Percentiles rank a stretch among this genome's conserved stretches.
Evolutionary conservation across 2,797 vertebrate species (phyloP).

Genomic region (Crocodylus rhombifer): DNA sequence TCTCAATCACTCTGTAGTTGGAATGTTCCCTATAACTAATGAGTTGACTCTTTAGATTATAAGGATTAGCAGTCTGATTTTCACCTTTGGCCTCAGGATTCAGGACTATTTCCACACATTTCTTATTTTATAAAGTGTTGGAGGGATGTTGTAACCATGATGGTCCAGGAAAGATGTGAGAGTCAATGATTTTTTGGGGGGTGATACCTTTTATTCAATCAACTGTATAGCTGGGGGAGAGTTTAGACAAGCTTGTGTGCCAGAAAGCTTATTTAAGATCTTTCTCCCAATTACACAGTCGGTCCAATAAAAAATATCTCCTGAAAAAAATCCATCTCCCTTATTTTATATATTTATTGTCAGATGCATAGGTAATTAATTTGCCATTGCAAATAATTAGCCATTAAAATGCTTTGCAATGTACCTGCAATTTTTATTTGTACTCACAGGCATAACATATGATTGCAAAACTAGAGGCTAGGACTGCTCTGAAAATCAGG

Average conservation of each 20-base stretch:
- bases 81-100: background rate
- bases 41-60: background rate
- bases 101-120: background rate
- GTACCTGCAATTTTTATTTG: background rate
- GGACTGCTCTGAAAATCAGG: background rate
- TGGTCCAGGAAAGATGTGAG: background rate
- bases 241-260: too few relatives aligned
- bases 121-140: too few relatives aligned
- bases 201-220: too few relatives aligned
- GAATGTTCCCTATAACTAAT: background rate
- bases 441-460: background rate
- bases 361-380: slow-evolving; percentile 6
- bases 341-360: background rate
- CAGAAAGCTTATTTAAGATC: too few relatives aligned
- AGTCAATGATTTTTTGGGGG: too few relatives aligned
- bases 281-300: too few relatives aligned
- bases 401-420: background rate
- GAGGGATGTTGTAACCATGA: background rate
- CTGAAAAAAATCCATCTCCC: too few relatives aligned
- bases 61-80: background rate
- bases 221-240: too few relatives aligned
- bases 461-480: background rate
- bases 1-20: background rate
- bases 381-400: background rate
- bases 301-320: too few relatives aligned